Percentiles rank a stretch among this genome's conserved stretches.
Conservation (phyloP, 2,797 vertebrate species). For the Podargus strigoides region DNA sequence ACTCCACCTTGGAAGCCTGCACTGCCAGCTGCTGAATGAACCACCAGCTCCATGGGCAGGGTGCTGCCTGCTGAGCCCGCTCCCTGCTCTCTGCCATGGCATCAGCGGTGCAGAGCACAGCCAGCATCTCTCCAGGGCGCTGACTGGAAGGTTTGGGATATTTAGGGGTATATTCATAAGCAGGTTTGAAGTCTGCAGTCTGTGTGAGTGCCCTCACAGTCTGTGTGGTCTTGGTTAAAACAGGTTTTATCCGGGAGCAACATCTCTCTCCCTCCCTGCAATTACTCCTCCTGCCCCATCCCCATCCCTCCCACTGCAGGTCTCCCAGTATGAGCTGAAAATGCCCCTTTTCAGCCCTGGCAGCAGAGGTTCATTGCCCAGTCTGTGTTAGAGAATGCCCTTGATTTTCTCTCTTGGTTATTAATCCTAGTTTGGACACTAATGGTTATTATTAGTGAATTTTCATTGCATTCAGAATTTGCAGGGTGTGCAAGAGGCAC, state of each 20-base stretch:
- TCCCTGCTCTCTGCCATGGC: neutral
- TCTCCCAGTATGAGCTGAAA: neutral
- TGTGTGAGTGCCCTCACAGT: neutral
- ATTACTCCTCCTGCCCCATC: neutral
- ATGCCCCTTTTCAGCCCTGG: neutral
- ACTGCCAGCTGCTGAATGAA: neutral
- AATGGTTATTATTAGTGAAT: too few relatives aligned
- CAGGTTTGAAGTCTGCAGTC: neutral
- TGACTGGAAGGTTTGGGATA: neutral
- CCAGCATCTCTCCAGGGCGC: neutral
- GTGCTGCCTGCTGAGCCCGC: neutral
- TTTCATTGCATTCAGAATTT: neutral
- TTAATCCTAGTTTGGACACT: neutral
- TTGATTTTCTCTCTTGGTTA: neutral
- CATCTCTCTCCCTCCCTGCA: neutral
- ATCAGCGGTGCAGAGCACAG: rapidly evolving
- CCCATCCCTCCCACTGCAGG: neutral
- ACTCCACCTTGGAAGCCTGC: neutral
- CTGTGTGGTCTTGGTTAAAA: neutral
- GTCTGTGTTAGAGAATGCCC: neutral
- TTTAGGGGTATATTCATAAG: rapidly evolving
- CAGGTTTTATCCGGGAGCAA: too few relatives aligned
- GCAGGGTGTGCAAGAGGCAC: neutral
- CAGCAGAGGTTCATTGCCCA: neutral
- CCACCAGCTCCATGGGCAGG: neutral